Evolutionary conservation across 2,888 invertebrate genomes (phyloP).

Genomic region (Eupelmus urozonus): DNA sequence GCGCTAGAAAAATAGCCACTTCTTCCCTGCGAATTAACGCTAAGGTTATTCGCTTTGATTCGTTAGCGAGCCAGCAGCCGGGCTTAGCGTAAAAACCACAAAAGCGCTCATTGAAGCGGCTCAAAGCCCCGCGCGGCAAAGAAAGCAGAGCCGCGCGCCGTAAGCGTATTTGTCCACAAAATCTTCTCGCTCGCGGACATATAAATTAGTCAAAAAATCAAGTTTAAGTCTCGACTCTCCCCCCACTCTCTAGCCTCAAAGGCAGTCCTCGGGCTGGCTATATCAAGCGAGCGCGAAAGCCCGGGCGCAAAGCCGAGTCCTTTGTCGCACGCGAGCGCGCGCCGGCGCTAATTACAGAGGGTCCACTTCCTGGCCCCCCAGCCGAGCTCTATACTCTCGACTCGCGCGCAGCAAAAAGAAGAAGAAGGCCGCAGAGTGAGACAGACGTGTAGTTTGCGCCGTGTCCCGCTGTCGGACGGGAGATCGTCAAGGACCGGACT

Average conservation of each 20-base stretch:
- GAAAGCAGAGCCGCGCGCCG: no score
- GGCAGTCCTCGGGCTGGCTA: no score
- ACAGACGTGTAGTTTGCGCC: slow-evolving; percentile 5
- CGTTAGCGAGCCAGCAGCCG: no score
- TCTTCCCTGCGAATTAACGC: no score
- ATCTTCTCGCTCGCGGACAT: background rate
- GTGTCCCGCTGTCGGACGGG: slow-evolving; percentile 30
- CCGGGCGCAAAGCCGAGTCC: slow-evolving; percentile 46
- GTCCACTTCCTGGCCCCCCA: slow-evolving; percentile 54
- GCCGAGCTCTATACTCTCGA: slow-evolving; percentile 11
- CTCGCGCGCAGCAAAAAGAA: slow-evolving; percentile 25
- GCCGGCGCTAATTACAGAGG: slow-evolving; percentile 58
- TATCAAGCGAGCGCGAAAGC: slow-evolving; percentile 15
- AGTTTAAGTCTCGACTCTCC: slow-evolving; percentile 31
- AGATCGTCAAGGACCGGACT: slow-evolving; percentile 47
- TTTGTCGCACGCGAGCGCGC: slow-evolving; percentile 40
- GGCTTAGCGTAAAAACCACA: no score
- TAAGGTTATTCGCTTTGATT: no score
- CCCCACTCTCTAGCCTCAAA: background rate
- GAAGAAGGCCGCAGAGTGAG: background rate
- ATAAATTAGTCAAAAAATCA: slow-evolving; percentile 48
- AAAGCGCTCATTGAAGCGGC: no score
- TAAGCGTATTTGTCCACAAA: background rate
- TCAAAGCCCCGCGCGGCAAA: no score
- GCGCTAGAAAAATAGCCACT: no score